Evolutionary conservation across 2,888 invertebrate species (phyloP).

Genomic region (Diplolepis rosae): DNA sequence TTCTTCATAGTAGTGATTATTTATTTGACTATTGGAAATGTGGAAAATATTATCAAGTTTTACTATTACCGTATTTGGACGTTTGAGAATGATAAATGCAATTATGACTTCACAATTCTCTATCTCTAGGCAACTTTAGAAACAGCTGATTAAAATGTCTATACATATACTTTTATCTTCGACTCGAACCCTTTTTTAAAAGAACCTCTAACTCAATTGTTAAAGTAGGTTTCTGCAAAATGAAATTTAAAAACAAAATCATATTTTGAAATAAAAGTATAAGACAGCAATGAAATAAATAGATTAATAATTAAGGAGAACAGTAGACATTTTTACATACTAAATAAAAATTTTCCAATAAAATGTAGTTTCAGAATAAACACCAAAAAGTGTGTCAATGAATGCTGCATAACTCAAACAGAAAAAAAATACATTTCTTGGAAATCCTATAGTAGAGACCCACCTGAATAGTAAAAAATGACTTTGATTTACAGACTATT

Average conservation of each 20-base stretch:
- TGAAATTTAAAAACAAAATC: not conserved
- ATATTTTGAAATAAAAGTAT: too few species aligned
- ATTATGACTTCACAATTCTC: not conserved
- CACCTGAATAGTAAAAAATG: too few species aligned
- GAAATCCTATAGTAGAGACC: too few species aligned
- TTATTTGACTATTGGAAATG: not conserved
- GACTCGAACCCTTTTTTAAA: not conserved
- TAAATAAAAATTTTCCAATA: too few species aligned
- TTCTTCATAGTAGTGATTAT: constrained; percentile 65
- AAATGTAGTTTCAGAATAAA: too few species aligned
- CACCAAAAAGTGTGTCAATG: too few species aligned
- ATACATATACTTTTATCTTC: not conserved
- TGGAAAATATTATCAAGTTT: not conserved
- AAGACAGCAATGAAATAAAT: too few species aligned
- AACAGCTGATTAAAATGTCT: not conserved
- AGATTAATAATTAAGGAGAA: too few species aligned
- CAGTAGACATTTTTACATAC: too few species aligned
- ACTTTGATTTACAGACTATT: too few species aligned
- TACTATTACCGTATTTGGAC: not conserved
- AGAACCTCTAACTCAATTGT: not conserved
- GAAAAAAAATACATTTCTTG: too few species aligned
- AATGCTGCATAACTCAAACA: too few species aligned
- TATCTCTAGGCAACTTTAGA: not conserved
- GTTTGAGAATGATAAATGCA: not conserved
- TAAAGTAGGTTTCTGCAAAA: not conserved